phyloP scores from a whole-genome alignment of 2,888 invertebrate genomes.

The Polydrusus cervinus region DNA sequence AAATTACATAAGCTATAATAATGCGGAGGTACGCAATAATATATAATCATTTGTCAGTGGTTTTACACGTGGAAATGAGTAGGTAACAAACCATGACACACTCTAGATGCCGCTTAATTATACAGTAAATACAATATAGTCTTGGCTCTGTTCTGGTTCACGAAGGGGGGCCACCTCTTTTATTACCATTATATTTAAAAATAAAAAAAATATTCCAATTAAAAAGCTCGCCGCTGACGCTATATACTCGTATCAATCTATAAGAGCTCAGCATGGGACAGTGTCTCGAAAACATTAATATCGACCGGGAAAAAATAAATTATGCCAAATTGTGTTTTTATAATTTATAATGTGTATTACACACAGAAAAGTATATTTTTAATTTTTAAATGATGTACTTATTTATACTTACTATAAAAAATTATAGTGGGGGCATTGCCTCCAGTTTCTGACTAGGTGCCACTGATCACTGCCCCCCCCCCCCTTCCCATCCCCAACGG shows the following conservation, averaged over 20 bases:
- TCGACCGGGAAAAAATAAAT: conserved; percentile 66
- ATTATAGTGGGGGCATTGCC: too few relatives aligned
- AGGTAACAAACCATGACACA: conserved; percentile 63
- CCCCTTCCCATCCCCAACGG: too few relatives aligned
- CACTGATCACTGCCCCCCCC: too few relatives aligned
- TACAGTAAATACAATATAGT: conserved; percentile 65
- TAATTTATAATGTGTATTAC: conserved; percentile 32
- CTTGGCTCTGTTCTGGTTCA: conserved; percentile 54
- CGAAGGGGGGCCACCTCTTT: conserved; percentile 68
- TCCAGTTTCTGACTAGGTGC: too few relatives aligned
- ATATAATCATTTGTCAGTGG: conserved; percentile 58
- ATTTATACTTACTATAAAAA: too few relatives aligned
- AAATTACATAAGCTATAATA: conserved; percentile 57
- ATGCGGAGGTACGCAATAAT: conserved; percentile 56
- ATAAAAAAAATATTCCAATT: conserved; percentile 72
- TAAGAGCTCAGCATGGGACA: conserved; percentile 69
- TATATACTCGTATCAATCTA: conserved; percentile 72
- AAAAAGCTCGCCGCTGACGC: conserved; percentile 71
- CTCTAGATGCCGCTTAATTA: conserved; percentile 60
- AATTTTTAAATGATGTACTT: too few relatives aligned
- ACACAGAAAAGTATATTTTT: neutral
- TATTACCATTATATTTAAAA: conserved; percentile 70
- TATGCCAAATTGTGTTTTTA: conserved; percentile 62
- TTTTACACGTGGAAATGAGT: conserved; percentile 58
- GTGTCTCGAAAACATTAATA: conserved; percentile 68